Evolutionary conservation across 2,888 invertebrate genomes (phyloP).

Genomic region (Saturnia japonica): DNA sequence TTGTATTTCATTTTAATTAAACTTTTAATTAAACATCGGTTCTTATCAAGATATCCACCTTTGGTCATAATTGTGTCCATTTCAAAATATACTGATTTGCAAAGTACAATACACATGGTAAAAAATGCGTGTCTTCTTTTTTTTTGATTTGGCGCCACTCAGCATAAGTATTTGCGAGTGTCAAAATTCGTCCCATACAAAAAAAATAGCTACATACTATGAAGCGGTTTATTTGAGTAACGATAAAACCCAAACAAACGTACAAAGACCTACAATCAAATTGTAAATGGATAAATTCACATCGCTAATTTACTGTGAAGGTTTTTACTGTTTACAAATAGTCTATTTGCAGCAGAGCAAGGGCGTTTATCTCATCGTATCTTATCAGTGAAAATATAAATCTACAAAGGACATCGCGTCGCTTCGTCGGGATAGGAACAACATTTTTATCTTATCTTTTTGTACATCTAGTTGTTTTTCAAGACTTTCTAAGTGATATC

Average conservation of each 20-base stretch:
- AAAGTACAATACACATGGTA: not conserved
- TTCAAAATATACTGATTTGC: not conserved
- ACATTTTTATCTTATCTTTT: not conserved
- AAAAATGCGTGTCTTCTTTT: not conserved
- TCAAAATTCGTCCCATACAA: not conserved
- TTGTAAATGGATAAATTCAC: conserved; percentile 6
- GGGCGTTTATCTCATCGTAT: conserved; percentile 1
- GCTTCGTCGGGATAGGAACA: not conserved
- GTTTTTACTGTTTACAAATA: conserved; percentile 6
- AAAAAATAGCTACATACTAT: not conserved
- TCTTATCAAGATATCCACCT: no score
- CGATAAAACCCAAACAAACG: not conserved
- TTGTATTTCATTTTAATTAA: no score
- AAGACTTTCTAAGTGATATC: not conserved
- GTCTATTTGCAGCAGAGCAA: conserved; percentile 9
- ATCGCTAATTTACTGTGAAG: conserved; percentile 6
- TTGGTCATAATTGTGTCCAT: no score
- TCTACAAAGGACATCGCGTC: not conserved
- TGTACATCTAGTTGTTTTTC: not conserved
- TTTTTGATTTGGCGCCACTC: no score
- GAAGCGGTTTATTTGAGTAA: not conserved
- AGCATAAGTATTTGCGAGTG: no score
- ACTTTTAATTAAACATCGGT: no score
- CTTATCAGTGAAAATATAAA: conserved; percentile 1
- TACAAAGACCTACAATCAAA: not conserved